phyloP scores from a whole-genome alignment of 2,797 vertebrate genomes.

The Pipistrellus pipistrellus region DNA sequence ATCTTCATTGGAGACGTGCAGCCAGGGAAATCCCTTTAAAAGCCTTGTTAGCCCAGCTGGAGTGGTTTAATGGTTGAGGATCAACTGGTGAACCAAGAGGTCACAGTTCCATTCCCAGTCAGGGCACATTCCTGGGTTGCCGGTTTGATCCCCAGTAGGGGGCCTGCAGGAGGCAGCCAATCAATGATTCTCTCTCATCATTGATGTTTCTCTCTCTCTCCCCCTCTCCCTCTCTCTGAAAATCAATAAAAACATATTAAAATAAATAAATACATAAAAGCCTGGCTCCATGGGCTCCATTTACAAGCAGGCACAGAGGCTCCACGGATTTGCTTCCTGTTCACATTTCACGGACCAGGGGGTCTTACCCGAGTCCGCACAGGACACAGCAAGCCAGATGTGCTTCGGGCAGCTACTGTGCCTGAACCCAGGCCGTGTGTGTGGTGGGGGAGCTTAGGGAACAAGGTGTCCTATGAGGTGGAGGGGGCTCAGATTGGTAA shows the following conservation, averaged over 20 bases:
- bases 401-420: not conserved
- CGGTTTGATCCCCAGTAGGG: too few species aligned
- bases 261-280: not conserved
- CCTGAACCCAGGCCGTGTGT: not conserved
- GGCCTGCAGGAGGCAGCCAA: too few species aligned
- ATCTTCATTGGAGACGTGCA: not conserved
- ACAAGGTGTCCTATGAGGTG: not conserved
- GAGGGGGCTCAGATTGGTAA: not conserved
- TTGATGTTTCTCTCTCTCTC: too few species aligned
- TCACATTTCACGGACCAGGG: not conserved
- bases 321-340: not conserved
- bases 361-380: not conserved
- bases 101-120: too few species aligned
- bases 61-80: too few species aligned
- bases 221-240: too few species aligned
- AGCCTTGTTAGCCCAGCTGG: not conserved
- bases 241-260: too few species aligned
- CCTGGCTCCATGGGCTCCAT: not conserved
- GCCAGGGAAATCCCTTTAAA: not conserved
- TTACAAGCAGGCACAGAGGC: constrained; percentile 8
- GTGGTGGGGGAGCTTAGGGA: not conserved
- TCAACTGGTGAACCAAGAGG: too few species aligned
- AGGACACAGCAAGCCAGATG: not conserved
- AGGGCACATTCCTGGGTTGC: too few species aligned
- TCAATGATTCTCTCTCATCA: too few species aligned